Evolutionary conservation across 2,113 vertebrate species (phyloP), one percentile per base, ranked within the genome.

Genomic region (Galemys pyrenaicus): DNA sequence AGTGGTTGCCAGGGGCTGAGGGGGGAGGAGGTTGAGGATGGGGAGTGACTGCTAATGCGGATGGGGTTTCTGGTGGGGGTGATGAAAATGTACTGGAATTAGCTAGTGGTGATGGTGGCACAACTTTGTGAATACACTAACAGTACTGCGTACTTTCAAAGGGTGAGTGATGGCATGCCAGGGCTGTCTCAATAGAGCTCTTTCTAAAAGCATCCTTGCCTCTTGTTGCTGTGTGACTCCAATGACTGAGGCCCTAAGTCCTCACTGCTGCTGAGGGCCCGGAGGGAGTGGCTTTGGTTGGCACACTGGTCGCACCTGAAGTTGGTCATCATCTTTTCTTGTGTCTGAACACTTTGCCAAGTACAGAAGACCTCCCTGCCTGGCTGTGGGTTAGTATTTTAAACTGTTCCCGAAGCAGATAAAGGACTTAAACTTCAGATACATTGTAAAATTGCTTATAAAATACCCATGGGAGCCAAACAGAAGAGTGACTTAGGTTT

Each of bases 1-100:
- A 78, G 86, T 12, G 86, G 91, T 94, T 90, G 91, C 96, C 96
- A 95, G 87, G 91, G 96, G 86, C 82, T 62, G 65, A 19, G n/a
- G 77, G 70, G 81, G 58, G 71, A 46, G 82, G 94, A 60, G 75
- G 39, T 46, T 11, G 5, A 19, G 58, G 74, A 60, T 71, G 67
- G 77, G 65, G 22, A 92, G 32, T 11, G 78, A 71, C 74, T 73
- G 85, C 89, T 92, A 41, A 88, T 58, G 91, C 94, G 91, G 22
- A 10, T 16, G 3, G 39, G 87, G 51, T 15, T 65, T 89, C 75
- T 92, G 75, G 56, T 4, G 8, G 62, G 81, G 87, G 82, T 37
- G 74, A 89, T 30, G 90, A 39, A 49, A 62, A 12, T 2, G 26
- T 64, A 49, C 80, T 44, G n/a, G 92, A 78, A 65, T n/a, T 28